Base-by-base conservation (phyloP, 2,113 vertebrate genomes). In the Chitala chitala region DNA sequence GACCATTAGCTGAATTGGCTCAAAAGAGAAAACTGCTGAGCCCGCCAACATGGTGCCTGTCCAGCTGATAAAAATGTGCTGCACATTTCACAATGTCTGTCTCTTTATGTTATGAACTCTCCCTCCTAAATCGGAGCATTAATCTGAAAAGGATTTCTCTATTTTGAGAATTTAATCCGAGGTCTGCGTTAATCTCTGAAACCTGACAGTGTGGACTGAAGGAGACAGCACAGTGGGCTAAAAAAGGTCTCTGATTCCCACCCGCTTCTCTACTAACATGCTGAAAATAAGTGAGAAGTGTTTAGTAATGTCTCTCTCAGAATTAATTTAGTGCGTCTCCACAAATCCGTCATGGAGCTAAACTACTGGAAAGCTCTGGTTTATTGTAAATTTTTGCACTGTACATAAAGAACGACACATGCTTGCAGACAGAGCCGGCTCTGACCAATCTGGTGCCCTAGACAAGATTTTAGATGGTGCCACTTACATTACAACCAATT, bases 141-240 rank as follows among this genome's bases (percentile, higher is more conserved):
- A 78, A 80, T 86, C 84, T 84, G 80, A 84, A 86, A 87, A 85
- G 84, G 84, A 89, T 90, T 90, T 90, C 86, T 86, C 85, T 86
- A 84, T 88, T 89, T 87, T 82, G 82, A 87, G 84, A 80, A 83
- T 88, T 88, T 89, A 90, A 90, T 89, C 88, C 89, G 77, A 78
- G 54, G 79, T 81, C 77, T 71, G 84, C 84, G 84, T 84, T 90
- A 90, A 90, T 90, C 88, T 89, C 84, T 85, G 81, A 76, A 81
- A 82, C 70, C 77, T 78, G 77, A n/a, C 40, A 59, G n/a, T n/a
- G n/a, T n/a, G n/a, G n/a, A n/a, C n/a, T n/a, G n/a, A n/a, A n/a
- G n/a, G n/a, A n/a, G n/a, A n/a, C n/a, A n/a, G n/a, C n/a, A 74
- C 61, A 46, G 44, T 72, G 69, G 55, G 81, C 80, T 75, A 81